phyloP scores from a whole-genome alignment of 1,140 invertebrate species.

The Ceratosolen fusciceps region DNA sequence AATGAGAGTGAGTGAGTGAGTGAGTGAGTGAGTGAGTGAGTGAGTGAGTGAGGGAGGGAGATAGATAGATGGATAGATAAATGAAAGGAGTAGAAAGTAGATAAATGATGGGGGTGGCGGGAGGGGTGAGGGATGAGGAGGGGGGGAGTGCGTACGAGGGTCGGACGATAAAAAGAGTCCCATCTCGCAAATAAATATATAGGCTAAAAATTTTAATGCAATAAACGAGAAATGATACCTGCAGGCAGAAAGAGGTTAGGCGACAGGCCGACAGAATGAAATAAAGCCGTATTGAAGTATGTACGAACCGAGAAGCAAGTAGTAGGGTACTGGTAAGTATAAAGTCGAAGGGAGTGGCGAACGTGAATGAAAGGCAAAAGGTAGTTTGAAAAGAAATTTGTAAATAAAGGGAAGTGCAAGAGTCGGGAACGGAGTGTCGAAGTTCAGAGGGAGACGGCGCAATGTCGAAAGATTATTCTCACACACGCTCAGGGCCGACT shows the following conservation, averaged over 20 bases:
- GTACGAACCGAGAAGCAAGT: not conserved
- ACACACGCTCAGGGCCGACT: not conserved
- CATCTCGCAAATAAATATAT: conserved; percentile 51
- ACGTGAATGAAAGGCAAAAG: conserved; percentile 25
- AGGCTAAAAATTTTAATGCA: too few relatives aligned
- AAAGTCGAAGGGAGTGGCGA: conserved; percentile 5
- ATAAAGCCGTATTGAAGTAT: conserved; percentile 17
- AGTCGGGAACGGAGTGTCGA: not conserved
- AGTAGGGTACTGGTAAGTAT: not conserved
- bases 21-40: too few relatives aligned
- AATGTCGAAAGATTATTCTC: not conserved
- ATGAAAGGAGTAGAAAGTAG: not conserved
- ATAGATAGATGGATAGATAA: not conserved
- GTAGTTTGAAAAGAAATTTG: not conserved
- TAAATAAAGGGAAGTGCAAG: conserved; percentile 27
- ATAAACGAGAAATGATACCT: conserved; percentile 39
- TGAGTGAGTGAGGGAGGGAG: not conserved
- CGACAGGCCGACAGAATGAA: conserved; percentile 23
- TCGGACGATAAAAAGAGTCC: too few relatives aligned
- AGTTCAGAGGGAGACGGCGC: not conserved
- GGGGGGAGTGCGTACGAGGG: too few relatives aligned
- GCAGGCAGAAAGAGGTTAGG: conserved; percentile 31
- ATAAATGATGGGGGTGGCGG: too few relatives aligned
- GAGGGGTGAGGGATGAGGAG: too few relatives aligned
- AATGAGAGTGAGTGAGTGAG: too few relatives aligned